Percentiles rank a stretch among this genome's conserved stretches.
Evolutionary conservation across 2,888 invertebrate species (phyloP).

Genomic region (Pharmacophagus antenor): DNA sequence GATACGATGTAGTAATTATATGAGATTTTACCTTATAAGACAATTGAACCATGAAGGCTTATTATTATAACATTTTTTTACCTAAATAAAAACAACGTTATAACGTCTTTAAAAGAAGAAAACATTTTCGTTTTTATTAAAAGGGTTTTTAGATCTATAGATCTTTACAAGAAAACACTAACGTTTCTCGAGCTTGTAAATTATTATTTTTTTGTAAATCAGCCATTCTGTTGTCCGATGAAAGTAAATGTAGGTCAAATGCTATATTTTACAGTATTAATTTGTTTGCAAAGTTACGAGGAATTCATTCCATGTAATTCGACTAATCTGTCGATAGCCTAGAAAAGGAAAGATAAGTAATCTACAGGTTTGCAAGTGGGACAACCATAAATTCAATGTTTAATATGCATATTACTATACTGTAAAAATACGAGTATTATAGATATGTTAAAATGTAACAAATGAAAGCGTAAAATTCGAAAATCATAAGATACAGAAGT

Average conservation of each 20-base stretch:
- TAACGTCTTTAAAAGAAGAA: not conserved
- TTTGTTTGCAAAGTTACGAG: slow-evolving; percentile 39
- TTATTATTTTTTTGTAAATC: no score
- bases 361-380: slow-evolving; percentile 33
- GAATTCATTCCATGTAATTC: slow-evolving; percentile 33
- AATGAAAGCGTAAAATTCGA: no score
- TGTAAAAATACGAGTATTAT: no score
- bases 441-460: no score
- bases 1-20: not conserved
- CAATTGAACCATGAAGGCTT: no score
- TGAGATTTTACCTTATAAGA: not conserved
- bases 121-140: not conserved
- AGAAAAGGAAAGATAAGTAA: slow-evolving; percentile 42
- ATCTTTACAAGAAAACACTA: not conserved
- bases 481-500: no score
- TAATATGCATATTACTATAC: no score
- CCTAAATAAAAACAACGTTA: no score
- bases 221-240: slow-evolving; percentile 27
- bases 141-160: not conserved
- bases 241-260: slow-evolving; percentile 39
- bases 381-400: slow-evolving; percentile 10
- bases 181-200: not conserved
- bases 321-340: slow-evolving; percentile 42
- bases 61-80: no score
- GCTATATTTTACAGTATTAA: slow-evolving; percentile 35